Evolutionary conservation across 2,113 vertebrate species (phyloP), one percentile per base, ranked within the genome.

Genomic region (Oncorhynchus kisutch): DNA sequence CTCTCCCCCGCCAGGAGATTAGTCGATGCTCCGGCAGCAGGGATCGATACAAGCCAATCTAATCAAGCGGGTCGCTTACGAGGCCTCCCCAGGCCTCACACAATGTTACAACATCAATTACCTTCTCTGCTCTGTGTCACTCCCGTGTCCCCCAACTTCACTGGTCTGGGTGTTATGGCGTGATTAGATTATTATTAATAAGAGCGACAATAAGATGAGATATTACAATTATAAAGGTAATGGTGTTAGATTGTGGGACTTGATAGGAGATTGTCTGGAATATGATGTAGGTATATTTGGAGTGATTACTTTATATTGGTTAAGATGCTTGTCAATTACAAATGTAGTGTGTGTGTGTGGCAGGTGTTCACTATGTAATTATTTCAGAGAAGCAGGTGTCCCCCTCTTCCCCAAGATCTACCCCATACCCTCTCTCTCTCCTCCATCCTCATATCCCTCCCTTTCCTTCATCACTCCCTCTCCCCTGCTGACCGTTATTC

Each of bases 1-100:
- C 24, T 57, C 76, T 66, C 74, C 74, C 74, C 74, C 71, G 80
- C 84, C 82, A 89, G 82, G 78, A 92, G 91, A 91, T 91, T 91
- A 91, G 89, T 92, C 84, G 83, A 82, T 86, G 82, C 77, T 73
- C 85, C 79, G 68, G 84, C 87, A 51, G 88, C 78, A 72, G 5
- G 75, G 89, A 91, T 93, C 93, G 90, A 94, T 93, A 84, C 80
- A 27, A 88, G 88, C 85, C 88, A 86, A 91, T 93, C 87, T 91
- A 92, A 92, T 93, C 92, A 94, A 91, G 84, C 89, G 89, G 82
- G 85, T 89, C 84, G 83, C 82, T 91, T 86, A 90, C 87, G 85
- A 89, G 87, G 85, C 84, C 89, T 83, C 87, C 85, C 87, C 84
- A 76, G 88, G 39, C 39, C 39, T 85, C 90, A 81, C 89, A 87